A percentile compares a stretch with the other conserved stretches of the same genome.
Conservation (phyloP, 2,888 invertebrate species). For the Tenthredo notha region DNA sequence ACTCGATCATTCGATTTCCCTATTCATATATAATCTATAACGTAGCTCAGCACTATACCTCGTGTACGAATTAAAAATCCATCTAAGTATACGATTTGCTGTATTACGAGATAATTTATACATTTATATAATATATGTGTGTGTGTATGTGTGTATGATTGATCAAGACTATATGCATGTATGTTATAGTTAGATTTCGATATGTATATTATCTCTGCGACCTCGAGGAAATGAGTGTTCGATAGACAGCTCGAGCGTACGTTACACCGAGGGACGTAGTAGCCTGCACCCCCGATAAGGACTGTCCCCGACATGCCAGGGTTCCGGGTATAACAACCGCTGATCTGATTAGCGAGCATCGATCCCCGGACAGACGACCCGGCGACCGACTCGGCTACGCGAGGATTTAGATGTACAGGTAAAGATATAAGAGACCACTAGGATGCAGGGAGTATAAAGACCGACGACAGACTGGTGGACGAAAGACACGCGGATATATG, state of each 20-base stretch:
- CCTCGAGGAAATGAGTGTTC: slow-evolving; percentile 28
- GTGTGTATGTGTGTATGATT: too few relatives aligned
- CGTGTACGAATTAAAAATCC: not conserved
- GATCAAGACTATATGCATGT: not conserved
- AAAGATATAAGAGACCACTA: not conserved
- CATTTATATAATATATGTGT: not conserved
- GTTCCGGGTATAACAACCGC: slow-evolving; percentile 50
- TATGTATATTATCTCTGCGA: slow-evolving; percentile 8
- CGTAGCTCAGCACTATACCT: not conserved
- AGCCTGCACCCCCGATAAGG: slow-evolving; percentile 46
- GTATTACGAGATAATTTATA: not conserved
- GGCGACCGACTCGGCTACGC: slow-evolving; percentile 18
- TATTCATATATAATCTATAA: not conserved
- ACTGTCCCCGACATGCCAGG: slow-evolving; percentile 15
- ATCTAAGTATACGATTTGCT: not conserved
- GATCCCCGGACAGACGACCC: slow-evolving; percentile 63
- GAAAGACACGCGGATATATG: not conserved
- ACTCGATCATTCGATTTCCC: slow-evolving; percentile 15
- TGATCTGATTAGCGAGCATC: slow-evolving; percentile 76
- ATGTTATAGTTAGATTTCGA: not conserved
- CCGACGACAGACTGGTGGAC: not conserved
- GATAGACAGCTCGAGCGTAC: slow-evolving; percentile 17
- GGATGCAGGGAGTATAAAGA: not conserved
- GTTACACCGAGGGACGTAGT: slow-evolving; percentile 5
- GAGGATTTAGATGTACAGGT: slow-evolving; percentile 22